Evolutionary conservation across 2,797 vertebrate genomes (phyloP).

Genomic region (Hypotaenidia okinawae): DNA sequence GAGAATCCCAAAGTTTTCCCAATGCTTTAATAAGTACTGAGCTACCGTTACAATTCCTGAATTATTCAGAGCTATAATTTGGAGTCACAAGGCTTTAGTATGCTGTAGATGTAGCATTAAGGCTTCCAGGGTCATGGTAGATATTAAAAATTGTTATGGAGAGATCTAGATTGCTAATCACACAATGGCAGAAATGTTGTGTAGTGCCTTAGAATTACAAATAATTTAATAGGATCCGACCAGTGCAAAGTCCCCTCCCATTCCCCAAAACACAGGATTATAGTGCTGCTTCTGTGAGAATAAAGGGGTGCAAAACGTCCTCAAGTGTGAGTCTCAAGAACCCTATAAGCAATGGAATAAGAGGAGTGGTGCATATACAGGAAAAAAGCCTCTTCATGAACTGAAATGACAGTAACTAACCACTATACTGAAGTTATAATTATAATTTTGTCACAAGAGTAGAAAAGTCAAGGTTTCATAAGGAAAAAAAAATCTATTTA

Average conservation of each 20-base stretch:
- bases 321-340: background rate
- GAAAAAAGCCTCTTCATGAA: conserved; percentile 18
- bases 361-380: background rate
- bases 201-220: conserved; percentile 56
- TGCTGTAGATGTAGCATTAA: conserved; percentile 63
- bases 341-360: conserved; percentile 21
- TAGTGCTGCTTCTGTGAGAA: background rate
- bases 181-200: conserved; percentile 55
- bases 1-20: conserved; percentile 70
- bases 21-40: conserved; percentile 64
- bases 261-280: conserved; percentile 27
- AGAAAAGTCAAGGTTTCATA: conserved; percentile 74
- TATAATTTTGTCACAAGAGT: conserved; percentile 71
- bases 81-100: conserved; percentile 68
- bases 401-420: conserved; percentile 45
- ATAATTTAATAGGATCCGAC: conserved; percentile 55
- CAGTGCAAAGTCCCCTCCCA: background rate
- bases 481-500: conserved; percentile 77
- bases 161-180: conserved; percentile 74
- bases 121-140: conserved; percentile 71
- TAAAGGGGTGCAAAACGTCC: conserved; percentile 20
- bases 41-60: conserved; percentile 64
- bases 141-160: conserved; percentile 79
- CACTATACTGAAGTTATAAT: conserved; percentile 71
- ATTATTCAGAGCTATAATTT: conserved; percentile 76